These are phyloP conservation scores for Leptopilina clavipes DNA, from an alignment of 1,140 invertebrate species.

Conservation along the genomic window DNA sequence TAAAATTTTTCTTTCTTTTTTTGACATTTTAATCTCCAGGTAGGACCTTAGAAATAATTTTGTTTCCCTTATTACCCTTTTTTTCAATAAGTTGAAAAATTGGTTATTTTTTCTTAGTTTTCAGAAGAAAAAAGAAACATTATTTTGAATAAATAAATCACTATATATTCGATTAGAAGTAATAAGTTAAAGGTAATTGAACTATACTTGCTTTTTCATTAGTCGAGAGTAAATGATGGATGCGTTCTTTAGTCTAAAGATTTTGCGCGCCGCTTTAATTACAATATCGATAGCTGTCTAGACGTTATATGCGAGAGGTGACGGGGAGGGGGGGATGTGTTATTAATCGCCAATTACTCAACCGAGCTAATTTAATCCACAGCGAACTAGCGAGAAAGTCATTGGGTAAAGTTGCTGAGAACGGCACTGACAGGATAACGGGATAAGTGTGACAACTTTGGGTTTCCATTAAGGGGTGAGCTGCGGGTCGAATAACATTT, in stretches of 20 bases:
- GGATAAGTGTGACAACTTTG: constrained; percentile 54
- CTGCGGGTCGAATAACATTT: constrained; percentile 48
- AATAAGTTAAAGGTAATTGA: not conserved
- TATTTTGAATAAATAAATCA: no score
- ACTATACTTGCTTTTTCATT: constrained; percentile 65
- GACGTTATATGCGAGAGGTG: not conserved
- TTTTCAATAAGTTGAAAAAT: no score
- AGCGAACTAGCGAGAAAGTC: constrained; percentile 55
- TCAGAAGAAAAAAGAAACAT: no score
- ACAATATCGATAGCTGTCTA: constrained; percentile 41
- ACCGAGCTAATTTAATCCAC: constrained; percentile 65
- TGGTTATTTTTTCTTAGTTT: no score
- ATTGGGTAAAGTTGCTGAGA: constrained; percentile 50
- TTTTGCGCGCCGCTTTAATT: constrained; percentile 49
- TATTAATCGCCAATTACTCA: constrained; percentile 72
- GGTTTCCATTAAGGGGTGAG: constrained; percentile 55
- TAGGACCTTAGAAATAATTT: no score
- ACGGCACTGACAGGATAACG: constrained; percentile 51
- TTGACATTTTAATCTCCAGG: no score
- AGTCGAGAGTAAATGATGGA: constrained; percentile 66
- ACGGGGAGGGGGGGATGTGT: constrained; percentile 47
- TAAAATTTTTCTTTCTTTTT: no score
- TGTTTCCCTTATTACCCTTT: no score
- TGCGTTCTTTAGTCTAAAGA: constrained; percentile 57
- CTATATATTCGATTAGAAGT: no score